Evolutionary conservation across 2,797 vertebrate genomes (phyloP).

Genomic region (Strix occidentalis): DNA sequence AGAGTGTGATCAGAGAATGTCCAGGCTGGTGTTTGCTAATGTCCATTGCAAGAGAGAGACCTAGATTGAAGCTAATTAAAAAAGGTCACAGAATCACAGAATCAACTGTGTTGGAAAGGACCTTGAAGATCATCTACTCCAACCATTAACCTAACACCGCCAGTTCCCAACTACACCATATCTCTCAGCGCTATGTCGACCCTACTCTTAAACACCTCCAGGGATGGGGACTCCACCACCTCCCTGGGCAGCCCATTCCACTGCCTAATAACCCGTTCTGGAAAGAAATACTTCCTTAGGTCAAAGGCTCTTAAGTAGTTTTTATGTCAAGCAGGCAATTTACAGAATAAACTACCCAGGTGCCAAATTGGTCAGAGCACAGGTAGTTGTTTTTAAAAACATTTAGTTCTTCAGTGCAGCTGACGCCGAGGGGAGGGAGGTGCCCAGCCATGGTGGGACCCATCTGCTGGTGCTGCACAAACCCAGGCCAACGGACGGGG

Average conservation of each 20-base stretch:
- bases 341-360: background rate
- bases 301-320: background rate
- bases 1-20: background rate
- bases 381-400: background rate
- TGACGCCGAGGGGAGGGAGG: background rate
- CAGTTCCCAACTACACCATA: no score
- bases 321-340: background rate
- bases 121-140: no score
- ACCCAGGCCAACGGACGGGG: background rate
- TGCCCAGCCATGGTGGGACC: fast-evolving
- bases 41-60: background rate
- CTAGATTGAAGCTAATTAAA: background rate
- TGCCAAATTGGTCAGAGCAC: background rate
- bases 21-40: background rate
- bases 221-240: no score
- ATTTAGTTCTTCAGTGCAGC: background rate
- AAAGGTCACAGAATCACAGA: background rate
- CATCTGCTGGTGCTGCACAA: background rate
- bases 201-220: no score
- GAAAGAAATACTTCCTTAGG: background rate
- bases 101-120: no score
- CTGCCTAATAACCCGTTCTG: no score
- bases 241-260: no score
- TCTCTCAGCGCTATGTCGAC: no score
- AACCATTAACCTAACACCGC: no score